phyloP scores from a whole-genome alignment of 1,140 invertebrate genomes.

The Saccostrea echinata region DNA sequence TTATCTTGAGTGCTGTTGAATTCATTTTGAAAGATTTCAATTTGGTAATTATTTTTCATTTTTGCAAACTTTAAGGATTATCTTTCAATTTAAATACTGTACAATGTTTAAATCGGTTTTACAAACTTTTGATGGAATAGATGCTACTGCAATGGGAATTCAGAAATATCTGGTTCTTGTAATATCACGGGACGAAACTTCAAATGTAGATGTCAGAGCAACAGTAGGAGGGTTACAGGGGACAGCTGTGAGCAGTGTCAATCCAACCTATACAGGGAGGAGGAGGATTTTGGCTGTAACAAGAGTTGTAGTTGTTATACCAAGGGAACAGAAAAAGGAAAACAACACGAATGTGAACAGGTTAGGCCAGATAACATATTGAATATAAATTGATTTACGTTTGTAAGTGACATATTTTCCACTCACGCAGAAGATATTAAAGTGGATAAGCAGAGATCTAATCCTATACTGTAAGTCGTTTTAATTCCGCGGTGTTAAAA shows the following conservation, averaged over 20 bases:
- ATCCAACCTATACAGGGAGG: neutral
- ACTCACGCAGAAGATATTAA: no score
- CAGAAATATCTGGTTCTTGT: neutral
- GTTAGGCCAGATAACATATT: neutral
- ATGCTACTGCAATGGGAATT: constrained; percentile 12
- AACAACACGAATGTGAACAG: neutral
- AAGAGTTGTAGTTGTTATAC: neutral
- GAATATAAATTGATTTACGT: no score
- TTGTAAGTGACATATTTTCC: no score
- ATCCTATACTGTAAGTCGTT: no score
- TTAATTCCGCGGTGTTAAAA: no score
- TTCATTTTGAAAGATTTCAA: no score
- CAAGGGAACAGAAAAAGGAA: neutral
- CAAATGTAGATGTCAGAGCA: neutral
- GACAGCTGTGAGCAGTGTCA: neutral
- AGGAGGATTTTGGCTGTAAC: neutral
- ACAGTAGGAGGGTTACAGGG: neutral
- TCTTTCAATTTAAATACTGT: no score
- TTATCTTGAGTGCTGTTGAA: no score
- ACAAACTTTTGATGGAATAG: neutral
- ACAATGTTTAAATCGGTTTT: no score
- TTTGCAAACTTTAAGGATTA: no score
- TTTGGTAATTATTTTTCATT: no score
- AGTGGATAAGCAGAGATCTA: no score
- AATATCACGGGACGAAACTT: neutral